phyloP scores from a whole-genome alignment of 2,113 vertebrate species.

The Xyliphius kryptos region DNA sequence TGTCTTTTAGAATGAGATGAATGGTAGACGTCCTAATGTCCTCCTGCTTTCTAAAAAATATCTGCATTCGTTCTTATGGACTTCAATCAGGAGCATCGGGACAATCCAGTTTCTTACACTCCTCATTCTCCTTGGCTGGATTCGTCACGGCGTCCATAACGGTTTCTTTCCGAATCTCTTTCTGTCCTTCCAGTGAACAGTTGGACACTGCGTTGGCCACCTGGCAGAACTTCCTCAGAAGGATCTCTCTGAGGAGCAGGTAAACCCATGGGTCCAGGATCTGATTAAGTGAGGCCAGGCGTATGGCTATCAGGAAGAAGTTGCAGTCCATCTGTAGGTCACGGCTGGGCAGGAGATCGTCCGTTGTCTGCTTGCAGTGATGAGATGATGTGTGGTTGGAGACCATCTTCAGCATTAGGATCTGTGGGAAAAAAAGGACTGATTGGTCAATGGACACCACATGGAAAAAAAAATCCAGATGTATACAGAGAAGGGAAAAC shows the following conservation, averaged over 20 bases:
- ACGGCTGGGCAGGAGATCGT: slow-evolving; percentile 10
- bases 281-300: slow-evolving; percentile 93
- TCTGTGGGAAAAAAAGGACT: slow-evolving; percentile 71
- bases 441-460: too few relatives aligned
- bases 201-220: slow-evolving; percentile 80
- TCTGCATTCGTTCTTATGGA: slow-evolving; percentile 29
- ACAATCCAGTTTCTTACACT: too few relatives aligned
- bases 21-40: too few relatives aligned
- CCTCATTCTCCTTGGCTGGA: too few relatives aligned
- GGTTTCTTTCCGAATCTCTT: slow-evolving; percentile 54
- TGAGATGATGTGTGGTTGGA: slow-evolving; percentile 68
- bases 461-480: too few relatives aligned
- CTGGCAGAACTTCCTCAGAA: slow-evolving; percentile 81
- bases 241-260: slow-evolving; percentile 85
- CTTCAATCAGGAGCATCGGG: slow-evolving; percentile 16
- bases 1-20: too few relatives aligned
- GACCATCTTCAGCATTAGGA: slow-evolving; percentile 83
- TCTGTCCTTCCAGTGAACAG: slow-evolving; percentile 69
- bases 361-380: slow-evolving; percentile 70
- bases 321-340: slow-evolving; percentile 69
- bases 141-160: too few relatives aligned
- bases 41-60: too few relatives aligned
- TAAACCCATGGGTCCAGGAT: slow-evolving; percentile 98
- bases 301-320: slow-evolving; percentile 80
- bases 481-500: too few relatives aligned